These are phyloP conservation scores for Samia ricini DNA, from an alignment of 1,140 invertebrate genomes.

Conservation along the genomic window DNA sequence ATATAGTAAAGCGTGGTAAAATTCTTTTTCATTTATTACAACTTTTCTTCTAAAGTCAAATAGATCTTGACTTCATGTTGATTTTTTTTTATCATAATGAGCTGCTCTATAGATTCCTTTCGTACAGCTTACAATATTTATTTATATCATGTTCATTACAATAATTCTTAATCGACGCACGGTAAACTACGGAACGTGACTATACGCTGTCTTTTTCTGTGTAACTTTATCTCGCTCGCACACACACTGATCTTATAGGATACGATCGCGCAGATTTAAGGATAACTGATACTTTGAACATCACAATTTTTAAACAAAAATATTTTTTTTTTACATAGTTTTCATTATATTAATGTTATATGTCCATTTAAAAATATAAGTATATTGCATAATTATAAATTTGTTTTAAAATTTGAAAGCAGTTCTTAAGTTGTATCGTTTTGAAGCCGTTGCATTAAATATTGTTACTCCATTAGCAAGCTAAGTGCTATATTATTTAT, in stretches of 20 bases:
- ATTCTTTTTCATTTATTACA: no score
- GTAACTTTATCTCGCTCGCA: constrained; percentile 21
- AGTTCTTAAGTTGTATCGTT: no score
- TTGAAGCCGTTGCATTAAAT: no score
- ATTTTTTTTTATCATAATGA: no score
- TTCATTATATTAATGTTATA: background rate
- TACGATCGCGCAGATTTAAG: constrained; percentile 30
- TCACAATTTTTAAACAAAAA: background rate
- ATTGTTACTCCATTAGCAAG: no score
- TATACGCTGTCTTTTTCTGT: constrained; percentile 26
- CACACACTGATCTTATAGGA: constrained; percentile 22
- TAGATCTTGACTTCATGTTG: no score
- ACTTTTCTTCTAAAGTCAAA: no score
- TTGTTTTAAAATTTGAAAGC: no score
- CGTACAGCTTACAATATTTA: constrained; percentile 44
- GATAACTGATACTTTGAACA: constrained; percentile 15
- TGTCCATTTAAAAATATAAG: background rate
- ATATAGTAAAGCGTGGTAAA: no score
- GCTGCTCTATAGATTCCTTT: constrained; percentile 15
- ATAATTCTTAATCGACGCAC: constrained; percentile 49
- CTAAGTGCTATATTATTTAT: no score
- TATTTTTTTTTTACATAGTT: background rate
- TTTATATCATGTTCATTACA: constrained; percentile 60
- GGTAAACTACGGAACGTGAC: constrained; percentile 57
- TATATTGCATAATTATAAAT: no score